Conservation (phyloP, 2,888 invertebrate species). For the Drosophila phalerata region DNA sequence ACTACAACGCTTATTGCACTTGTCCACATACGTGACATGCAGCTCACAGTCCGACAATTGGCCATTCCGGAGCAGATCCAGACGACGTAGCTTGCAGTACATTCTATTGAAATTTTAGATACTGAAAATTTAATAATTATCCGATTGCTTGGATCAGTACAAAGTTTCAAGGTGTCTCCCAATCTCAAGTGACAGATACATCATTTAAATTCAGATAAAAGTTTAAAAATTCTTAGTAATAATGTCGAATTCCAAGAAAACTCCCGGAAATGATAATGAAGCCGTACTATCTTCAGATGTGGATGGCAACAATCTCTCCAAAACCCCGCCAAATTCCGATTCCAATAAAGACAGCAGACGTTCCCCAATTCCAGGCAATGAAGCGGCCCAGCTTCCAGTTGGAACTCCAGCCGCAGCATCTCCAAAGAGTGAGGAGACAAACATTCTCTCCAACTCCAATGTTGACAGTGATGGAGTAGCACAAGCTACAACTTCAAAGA, state of each 20-base stretch:
- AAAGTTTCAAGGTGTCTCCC: background rate
- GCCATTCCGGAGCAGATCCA: conserved; percentile 57
- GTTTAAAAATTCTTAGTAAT: conserved; percentile 15
- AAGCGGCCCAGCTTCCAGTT: background rate
- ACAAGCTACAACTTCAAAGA: background rate
- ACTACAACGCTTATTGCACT: conserved; percentile 8
- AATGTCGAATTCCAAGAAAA: conserved; percentile 16
- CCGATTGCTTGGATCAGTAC: conserved; percentile 17
- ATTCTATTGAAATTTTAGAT: conserved; percentile 24
- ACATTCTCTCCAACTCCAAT: background rate
- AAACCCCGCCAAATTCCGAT: background rate
- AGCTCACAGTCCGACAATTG: conserved; percentile 62
- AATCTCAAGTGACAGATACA: background rate
- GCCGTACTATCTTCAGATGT: background rate
- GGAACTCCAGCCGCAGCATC: background rate
- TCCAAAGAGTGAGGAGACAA: background rate
- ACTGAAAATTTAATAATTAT: conserved; percentile 22
- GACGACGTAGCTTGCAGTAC: conserved; percentile 67
- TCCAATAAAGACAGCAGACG: background rate
- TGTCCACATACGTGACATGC: conserved; percentile 36
- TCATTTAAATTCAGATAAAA: background rate
- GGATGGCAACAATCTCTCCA: background rate
- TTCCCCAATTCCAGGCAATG: background rate
- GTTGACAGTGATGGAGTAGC: background rate
- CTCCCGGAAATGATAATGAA: background rate